Evolutionary conservation across 2,113 vertebrate genomes (phyloP).

Genomic region (Miniopterus natalensis): DNA sequence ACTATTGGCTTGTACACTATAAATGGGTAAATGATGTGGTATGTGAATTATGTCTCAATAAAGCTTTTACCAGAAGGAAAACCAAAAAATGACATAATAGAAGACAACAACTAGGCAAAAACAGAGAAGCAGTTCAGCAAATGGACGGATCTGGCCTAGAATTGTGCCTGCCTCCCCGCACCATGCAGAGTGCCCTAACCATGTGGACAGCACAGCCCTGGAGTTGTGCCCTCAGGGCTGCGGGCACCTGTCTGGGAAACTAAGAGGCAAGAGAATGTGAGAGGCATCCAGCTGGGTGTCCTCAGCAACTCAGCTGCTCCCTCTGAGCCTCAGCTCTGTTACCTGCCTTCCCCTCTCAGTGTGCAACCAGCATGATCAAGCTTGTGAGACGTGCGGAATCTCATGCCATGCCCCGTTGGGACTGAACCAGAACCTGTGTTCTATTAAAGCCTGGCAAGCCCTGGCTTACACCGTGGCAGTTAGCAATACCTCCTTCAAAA

Average conservation of each 20-base stretch:
- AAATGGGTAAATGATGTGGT: background rate
- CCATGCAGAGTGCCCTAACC: background rate
- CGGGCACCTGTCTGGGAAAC: background rate
- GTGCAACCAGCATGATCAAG: background rate
- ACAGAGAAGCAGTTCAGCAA: background rate
- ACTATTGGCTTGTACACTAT: background rate
- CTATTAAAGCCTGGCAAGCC: background rate
- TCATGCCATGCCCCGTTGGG: background rate
- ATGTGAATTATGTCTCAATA: background rate
- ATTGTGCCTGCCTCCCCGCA: background rate
- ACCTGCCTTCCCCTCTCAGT: background rate
- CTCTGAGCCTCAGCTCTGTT: background rate
- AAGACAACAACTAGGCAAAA: background rate
- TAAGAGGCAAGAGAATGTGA: background rate
- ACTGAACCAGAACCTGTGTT: background rate
- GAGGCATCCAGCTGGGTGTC: background rate
- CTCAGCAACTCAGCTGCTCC: background rate
- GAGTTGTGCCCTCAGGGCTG: background rate
- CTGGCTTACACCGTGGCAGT: background rate
- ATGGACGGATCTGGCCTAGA: background rate
- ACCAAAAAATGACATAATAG: background rate
- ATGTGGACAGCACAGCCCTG: background rate
- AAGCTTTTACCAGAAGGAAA: background rate
- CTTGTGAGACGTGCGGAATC: background rate
- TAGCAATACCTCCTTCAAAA: background rate